A percentile compares a stretch with the other conserved stretches of the same genome.
Evolutionary conservation across 1,140 invertebrate genomes (phyloP).

Genomic region (Plectrocnemia conspersa): DNA sequence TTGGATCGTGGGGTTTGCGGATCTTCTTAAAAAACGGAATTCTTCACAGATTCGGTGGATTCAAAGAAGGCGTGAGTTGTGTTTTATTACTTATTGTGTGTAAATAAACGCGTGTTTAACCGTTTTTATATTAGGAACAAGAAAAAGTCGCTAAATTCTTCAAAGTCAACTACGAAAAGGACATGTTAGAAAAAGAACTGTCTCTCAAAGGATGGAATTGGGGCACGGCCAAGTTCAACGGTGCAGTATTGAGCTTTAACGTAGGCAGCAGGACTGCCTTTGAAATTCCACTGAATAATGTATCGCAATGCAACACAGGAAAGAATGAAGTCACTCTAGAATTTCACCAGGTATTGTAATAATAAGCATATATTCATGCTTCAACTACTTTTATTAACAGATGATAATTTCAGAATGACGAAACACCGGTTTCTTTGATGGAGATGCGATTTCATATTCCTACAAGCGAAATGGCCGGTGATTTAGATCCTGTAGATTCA

Average conservation of each 20-base stretch:
- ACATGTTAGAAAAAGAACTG: conserved; percentile 87
- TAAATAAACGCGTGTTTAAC: neutral
- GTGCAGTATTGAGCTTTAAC: conserved; percentile 88
- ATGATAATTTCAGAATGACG: conserved; percentile 74
- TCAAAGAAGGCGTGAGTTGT: conserved; percentile 81
- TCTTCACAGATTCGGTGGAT: conserved; percentile 88
- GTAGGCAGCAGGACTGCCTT: conserved; percentile 86
- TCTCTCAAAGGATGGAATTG: conserved; percentile 99
- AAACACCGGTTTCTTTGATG: conserved; percentile 92
- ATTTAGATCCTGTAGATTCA: conserved; percentile 87
- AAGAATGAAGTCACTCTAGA: conserved; percentile 99
- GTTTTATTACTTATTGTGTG: conserved; percentile 2
- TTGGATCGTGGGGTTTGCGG: conserved; percentile 82
- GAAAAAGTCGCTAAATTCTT: conserved; percentile 85
- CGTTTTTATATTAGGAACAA: conserved; percentile 55
- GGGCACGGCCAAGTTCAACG: conserved; percentile 93
- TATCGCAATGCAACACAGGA: conserved; percentile 93
- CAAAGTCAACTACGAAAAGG: conserved; percentile 74
- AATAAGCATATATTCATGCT: too few relatives aligned
- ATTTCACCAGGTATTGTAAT: conserved; percentile 80
- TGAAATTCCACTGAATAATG: conserved; percentile 94
- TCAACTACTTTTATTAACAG: neutral
- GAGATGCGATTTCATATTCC: conserved; percentile 99
- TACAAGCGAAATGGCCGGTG: conserved; percentile 72
- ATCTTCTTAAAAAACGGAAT: conserved; percentile 88